A percentile compares a stretch with the other conserved stretches of the same genome.
Conservation (phyloP, 2,113 vertebrate genomes). For the Oncorhynchus keta region DNA sequence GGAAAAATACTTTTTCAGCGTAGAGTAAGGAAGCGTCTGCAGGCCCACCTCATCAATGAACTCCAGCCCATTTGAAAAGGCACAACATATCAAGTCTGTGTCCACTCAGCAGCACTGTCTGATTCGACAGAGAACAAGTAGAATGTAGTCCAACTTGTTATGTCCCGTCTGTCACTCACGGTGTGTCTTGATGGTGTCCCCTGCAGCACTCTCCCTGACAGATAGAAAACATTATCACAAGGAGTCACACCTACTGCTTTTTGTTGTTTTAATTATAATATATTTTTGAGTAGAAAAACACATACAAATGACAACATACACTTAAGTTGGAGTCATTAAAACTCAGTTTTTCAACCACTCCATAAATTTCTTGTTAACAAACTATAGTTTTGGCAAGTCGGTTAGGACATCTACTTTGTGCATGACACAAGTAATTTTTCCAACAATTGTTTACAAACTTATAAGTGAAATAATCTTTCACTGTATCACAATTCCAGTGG, state of each 20-base stretch:
- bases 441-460: too few species aligned
- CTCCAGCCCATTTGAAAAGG: constrained; percentile 1
- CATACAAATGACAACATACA: too few species aligned
- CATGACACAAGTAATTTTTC: too few species aligned
- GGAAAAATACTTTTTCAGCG: neutral
- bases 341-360: too few species aligned
- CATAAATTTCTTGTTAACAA: too few species aligned
- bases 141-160: neutral
- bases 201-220: constrained; percentile 66
- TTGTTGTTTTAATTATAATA: too few species aligned
- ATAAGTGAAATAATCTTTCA: too few species aligned
- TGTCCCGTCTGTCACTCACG: constrained; percentile 56
- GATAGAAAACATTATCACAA: neutral
- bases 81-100: neutral
- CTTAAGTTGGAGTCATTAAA: too few species aligned
- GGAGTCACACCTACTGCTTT: neutral
- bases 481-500: too few species aligned
- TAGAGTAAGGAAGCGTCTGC: neutral
- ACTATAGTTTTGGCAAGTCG: too few species aligned
- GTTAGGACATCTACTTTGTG: too few species aligned
- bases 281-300: too few species aligned
- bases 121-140: neutral
- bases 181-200: constrained; percentile 67
- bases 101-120: neutral
- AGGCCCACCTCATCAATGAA: neutral